These are phyloP conservation scores for Pseudochirops corinnae DNA, from an alignment of 2,797 vertebrate genomes.

Conservation along the genomic window DNA sequence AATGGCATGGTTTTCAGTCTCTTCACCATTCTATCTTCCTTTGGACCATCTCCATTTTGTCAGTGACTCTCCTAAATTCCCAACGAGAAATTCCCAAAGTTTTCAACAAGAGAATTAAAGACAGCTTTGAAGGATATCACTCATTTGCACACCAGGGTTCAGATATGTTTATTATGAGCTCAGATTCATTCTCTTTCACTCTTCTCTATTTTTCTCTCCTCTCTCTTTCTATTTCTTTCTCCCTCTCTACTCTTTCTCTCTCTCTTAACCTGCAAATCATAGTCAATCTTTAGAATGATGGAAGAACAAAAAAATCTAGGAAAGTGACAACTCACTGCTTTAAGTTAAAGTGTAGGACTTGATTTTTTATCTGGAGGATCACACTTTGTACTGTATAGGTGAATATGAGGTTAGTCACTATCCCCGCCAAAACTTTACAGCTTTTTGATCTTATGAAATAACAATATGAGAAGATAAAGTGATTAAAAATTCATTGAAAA, in stretches of 20 bases:
- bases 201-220: not conserved
- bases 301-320: not conserved
- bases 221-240: not conserved
- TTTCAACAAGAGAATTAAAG: slow-evolving; percentile 15
- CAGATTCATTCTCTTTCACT: not conserved
- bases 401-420: slow-evolving; percentile 16
- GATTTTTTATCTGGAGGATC: not conserved
- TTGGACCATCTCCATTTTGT: not conserved
- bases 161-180: slow-evolving; percentile 25
- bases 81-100: slow-evolving; percentile 40
- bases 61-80: not conserved
- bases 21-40: not conserved
- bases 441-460: slow-evolving; percentile 36
- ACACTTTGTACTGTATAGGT: not conserved
- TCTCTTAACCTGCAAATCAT: not conserved
- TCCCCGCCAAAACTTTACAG: not conserved
- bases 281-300: not conserved
- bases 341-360: not conserved
- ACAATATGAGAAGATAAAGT: slow-evolving; percentile 20
- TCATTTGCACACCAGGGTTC: slow-evolving; percentile 7
- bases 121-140: slow-evolving; percentile 6
- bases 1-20: not conserved
- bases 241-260: not conserved
- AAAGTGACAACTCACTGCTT: not conserved
- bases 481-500: slow-evolving; percentile 45